Evolutionary conservation across 2,888 invertebrate genomes (phyloP), one percentile per base, ranked within the genome.

Genomic region (Agrochola lota): DNA sequence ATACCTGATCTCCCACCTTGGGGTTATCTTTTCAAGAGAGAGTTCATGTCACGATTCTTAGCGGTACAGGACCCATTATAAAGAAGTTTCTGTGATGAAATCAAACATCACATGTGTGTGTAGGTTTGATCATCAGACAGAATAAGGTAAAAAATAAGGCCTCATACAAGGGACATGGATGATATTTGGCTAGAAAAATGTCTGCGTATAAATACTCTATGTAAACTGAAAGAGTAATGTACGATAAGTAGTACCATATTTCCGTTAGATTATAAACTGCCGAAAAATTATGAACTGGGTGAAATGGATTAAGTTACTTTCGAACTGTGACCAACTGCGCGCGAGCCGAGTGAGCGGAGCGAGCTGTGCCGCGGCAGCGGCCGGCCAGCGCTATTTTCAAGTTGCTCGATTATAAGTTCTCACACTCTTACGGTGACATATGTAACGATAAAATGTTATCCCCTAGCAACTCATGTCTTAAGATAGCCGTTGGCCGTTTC

Each of bases 371-470:
- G 40, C 40, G 40, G 40, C 9, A 40, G 40, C 40, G 40, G 0
- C 40, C 40, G 9, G 9, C 40, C 1, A 40, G 40, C 40, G 40
- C 40, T 40, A 40, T 9, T 40, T 40, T 40, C 40, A 40, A 40
- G 40, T 40, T 40, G 40, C 40, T 40, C 9, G 40, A 40, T 40
- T 40, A 40, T 40, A 30, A 30, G 30, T 30, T 30, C 30, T 30
- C 30, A 30, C 30, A 30, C 1, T 30, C 30, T 30, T 30, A 30
- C 46, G 12, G 46, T 46, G 46, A 46, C 12, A 46, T 12, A 46
- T 46, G 12, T 46, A 55, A 57, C 46, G 6, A 57, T 55, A 62
- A 20, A 80, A 80, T 66, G 15, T 30, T 15, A 57, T 43, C 17
- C 57, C 11, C 23, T 15, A 67, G 15, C 43, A 30, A 77, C 43